Evolutionary conservation across 2,888 invertebrate genomes (phyloP).

Genomic region (Tanypteryx hageni): DNA sequence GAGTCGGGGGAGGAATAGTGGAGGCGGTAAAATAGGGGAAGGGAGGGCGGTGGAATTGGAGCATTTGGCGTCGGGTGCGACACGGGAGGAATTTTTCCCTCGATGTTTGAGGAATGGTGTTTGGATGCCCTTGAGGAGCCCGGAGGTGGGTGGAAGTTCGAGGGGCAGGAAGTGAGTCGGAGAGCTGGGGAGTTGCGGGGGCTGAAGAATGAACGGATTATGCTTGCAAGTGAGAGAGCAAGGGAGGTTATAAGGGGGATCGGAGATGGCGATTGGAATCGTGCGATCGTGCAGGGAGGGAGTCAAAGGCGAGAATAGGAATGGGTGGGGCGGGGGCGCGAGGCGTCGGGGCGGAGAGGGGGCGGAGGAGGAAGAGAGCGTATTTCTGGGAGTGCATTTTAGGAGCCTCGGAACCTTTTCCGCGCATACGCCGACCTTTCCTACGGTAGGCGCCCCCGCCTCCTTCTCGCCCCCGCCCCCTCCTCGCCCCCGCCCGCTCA

Average conservation of each 20-base stretch:
- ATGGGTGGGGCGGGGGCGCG: neutral
- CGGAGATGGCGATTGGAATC: neutral
- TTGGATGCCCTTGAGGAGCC: no score
- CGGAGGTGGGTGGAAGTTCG: no score
- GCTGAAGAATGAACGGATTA: no score
- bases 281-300: neutral
- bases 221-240: no score
- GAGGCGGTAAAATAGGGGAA: no score
- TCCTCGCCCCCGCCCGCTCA: neutral
- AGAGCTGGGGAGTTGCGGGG: no score
- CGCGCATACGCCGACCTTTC: neutral
- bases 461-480: neutral
- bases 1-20: no score
- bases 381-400: neutral
- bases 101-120: no score
- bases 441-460: neutral
- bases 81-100: no score
- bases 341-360: neutral
- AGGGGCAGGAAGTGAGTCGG: no score
- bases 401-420: neutral
- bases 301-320: neutral
- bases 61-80: no score
- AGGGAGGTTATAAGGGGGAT: neutral
- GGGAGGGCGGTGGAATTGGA: no score
- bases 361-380: neutral